Base-by-base conservation (phyloP, 2,888 invertebrate species). In the Euphydryas editha region DNA sequence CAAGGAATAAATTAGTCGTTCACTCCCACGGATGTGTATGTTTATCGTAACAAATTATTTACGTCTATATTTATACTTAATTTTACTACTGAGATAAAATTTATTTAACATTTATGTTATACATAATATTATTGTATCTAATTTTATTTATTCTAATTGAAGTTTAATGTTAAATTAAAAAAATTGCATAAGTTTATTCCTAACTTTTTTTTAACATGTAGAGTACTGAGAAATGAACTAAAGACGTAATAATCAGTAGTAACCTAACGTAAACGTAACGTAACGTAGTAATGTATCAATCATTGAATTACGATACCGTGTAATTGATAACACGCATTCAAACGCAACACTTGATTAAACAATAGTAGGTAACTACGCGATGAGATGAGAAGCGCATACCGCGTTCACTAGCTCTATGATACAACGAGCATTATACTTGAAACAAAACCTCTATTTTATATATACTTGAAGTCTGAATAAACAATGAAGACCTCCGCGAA, bases 401-500 rank as follows among this genome's bases (percentile, higher is more conserved):
- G 10, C 46, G 55, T 51, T 56, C 59, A 18, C 65, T 46, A 69
- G 64, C 64, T 65, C 62, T 63, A 58, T 46, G 51, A 62, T 44
- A 63, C 65, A 68, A 59, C 44, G 24, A 8, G 4, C 24, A 65
- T 57, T 59, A 69, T 71, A 49, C 44, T 55, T 46, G 55, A 71
- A 69, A 71, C 67, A 69, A 71, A 65, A 71, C 62, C 57, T 18
- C 44, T 58, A 59, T 62, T 59, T 51, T 69, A 62, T 62, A 58
- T 47, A 63, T 57, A 57, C 42, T 57, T 21, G 37, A 65, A 51
- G 61, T 60, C 59, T 71, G 56, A 84, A 86, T 81, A 80, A 78
- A 85, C 81, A 86, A 83, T 80, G 75, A 79, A 76, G 79, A 78
- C 77, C 74, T 76, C 63, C 71, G 63, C 62, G 73, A 69, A 81